These are phyloP conservation scores for Orthonyx spaldingii DNA, from an alignment of 2,113 vertebrate genomes.

Conservation along the genomic window DNA sequence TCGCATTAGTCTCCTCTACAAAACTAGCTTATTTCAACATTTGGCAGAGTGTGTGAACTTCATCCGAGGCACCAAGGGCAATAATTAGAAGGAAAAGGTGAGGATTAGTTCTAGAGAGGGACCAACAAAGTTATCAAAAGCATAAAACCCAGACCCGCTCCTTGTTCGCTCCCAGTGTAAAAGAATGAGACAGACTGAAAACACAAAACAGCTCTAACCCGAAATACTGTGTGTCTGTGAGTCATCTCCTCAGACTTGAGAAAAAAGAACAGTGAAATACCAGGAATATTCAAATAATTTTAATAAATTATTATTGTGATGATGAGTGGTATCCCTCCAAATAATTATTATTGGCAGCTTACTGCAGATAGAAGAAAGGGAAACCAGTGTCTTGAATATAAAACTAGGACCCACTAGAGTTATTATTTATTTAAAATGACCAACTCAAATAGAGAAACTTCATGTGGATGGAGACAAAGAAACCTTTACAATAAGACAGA, in stretches of 20 bases:
- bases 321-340: background rate
- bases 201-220: background rate
- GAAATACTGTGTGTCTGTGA: background rate
- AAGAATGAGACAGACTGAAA: background rate
- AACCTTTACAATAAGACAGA: background rate
- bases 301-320: background rate
- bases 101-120: background rate
- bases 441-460: background rate
- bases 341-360: background rate
- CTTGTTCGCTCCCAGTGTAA: background rate
- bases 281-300: background rate
- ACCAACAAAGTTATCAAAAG: background rate
- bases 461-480: background rate
- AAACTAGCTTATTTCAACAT: constrained; percentile 7
- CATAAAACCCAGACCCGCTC: background rate
- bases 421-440: background rate
- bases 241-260: background rate
- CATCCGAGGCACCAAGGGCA: background rate
- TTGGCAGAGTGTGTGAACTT: background rate
- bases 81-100: background rate
- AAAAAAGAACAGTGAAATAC: background rate
- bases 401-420: background rate
- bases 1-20: background rate
- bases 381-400: background rate
- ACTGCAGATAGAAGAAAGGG: background rate